Conservation (phyloP, 2,888 invertebrate species). For the Hemaris fuciformis region DNA sequence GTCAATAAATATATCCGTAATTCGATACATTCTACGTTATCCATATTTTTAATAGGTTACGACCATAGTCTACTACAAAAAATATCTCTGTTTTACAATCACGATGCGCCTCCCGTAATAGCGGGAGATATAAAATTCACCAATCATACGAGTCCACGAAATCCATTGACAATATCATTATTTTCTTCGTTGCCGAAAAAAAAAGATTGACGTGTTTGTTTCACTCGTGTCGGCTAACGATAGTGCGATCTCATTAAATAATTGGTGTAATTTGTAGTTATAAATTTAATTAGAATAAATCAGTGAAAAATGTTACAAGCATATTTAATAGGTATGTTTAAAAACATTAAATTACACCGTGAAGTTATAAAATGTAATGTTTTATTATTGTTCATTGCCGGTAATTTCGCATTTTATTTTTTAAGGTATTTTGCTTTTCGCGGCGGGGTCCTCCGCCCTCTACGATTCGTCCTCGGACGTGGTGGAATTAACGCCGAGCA, state of each 20-base stretch:
- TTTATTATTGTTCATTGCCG: slow-evolving; percentile 35
- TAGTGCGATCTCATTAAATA: slow-evolving; percentile 37
- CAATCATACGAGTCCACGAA: slow-evolving; percentile 69
- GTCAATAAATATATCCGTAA: too few species aligned
- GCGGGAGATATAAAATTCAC: slow-evolving; percentile 46
- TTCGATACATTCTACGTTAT: too few species aligned
- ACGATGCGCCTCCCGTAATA: too few species aligned
- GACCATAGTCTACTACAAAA: too few species aligned
- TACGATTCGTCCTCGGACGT: slow-evolving; percentile 89
- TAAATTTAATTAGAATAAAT: slow-evolving; percentile 41
- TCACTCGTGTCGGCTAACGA: slow-evolving; percentile 31
- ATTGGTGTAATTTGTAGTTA: slow-evolving; percentile 31
- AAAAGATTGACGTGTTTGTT: slow-evolving; percentile 64
- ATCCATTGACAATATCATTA: slow-evolving; percentile 66
- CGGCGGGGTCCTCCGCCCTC: slow-evolving; percentile 67
- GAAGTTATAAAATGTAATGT: slow-evolving; percentile 27
- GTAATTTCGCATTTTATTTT: slow-evolving; percentile 33
- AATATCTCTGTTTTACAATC: too few species aligned
- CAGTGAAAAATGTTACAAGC: slow-evolving; percentile 55
- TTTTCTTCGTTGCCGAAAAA: slow-evolving; percentile 33
- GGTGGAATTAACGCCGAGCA: slow-evolving; percentile 91
- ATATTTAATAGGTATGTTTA: slow-evolving; percentile 63
- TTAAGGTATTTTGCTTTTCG: slow-evolving; percentile 65
- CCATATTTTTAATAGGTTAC: too few species aligned
- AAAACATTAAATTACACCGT: slow-evolving; percentile 49